A percentile compares a stretch with the other conserved stretches of the same genome.
Conservation (phyloP, 2,888 invertebrate genomes). For the Sphaeridia pumilis region DNA sequence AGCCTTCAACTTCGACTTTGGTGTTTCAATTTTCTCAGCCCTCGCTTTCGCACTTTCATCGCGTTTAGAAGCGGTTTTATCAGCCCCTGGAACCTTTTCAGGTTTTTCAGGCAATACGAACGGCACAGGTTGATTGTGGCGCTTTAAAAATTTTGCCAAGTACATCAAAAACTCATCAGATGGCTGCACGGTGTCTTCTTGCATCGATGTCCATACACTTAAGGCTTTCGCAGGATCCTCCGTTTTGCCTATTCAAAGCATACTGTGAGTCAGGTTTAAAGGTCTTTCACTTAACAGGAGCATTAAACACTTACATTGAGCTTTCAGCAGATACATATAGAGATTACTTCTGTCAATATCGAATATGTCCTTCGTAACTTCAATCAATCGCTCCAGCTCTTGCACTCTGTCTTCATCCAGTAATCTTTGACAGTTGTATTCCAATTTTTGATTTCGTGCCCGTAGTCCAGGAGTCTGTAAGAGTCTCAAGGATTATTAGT, state of each 20-base stretch:
- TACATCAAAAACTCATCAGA: constrained; percentile 54
- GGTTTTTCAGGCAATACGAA: no score
- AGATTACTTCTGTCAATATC: constrained; percentile 63
- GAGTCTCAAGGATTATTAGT: no score
- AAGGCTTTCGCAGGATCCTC: constrained; percentile 63
- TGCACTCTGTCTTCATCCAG: constrained; percentile 51
- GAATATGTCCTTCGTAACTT: constrained; percentile 62
- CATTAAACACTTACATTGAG: constrained; percentile 55
- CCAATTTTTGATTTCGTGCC: constrained; percentile 53
- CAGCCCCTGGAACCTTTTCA: no score
- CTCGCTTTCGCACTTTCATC: no score
- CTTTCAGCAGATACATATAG: constrained; percentile 60
- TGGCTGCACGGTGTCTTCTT: constrained; percentile 67
- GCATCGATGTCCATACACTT: constrained; percentile 68
- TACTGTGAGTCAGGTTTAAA: no score
- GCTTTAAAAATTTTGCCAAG: constrained; percentile 54
- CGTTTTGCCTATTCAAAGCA: constrained; percentile 52
- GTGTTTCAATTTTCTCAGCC: no score
- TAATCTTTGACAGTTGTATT: constrained; percentile 49
- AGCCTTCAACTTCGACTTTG: no score
- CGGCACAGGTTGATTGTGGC: constrained; percentile 55
- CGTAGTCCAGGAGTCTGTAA: constrained; percentile 69
- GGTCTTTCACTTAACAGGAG: no score
- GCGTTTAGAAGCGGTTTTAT: no score
- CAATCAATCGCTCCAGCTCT: constrained; percentile 61